Percentiles rank a stretch among this genome's conserved stretches.
phyloP scores from a whole-genome alignment of 2,888 invertebrate genomes.

The Cataglyphis rosenhaueri region DNA sequence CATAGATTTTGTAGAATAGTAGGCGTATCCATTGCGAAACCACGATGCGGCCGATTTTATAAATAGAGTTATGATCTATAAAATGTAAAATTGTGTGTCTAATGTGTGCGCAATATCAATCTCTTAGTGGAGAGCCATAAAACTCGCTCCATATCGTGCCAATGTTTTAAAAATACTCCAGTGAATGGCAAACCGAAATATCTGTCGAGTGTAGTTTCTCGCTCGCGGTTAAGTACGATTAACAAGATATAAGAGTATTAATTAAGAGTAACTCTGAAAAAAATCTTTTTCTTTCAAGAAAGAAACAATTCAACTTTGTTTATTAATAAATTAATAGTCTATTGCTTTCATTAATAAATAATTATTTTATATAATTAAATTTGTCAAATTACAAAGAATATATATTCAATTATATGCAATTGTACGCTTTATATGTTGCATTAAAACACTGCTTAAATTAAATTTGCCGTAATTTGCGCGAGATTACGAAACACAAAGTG shows the following conservation, averaged over 20 bases:
- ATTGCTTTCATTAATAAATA: not conserved
- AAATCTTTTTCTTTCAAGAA: not conserved
- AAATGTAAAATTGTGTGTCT: slow-evolving; percentile 27
- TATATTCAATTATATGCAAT: not conserved
- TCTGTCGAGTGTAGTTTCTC: not conserved
- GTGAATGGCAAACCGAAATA: slow-evolving; percentile 26
- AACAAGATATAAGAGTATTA: too few relatives aligned
- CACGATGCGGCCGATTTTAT: not conserved
- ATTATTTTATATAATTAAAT: not conserved
- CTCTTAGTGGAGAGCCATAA: not conserved
- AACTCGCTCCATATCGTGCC: not conserved
- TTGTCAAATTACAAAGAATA: not conserved
- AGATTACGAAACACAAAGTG: not conserved
- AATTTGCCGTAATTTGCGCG: slow-evolving; percentile 3
- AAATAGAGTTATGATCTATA: slow-evolving; percentile 31
- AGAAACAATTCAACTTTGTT: too few relatives aligned
- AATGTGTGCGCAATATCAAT: not conserved
- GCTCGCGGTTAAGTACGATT: not conserved
- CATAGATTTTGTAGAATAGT: slow-evolving; percentile 28
- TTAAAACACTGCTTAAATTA: not conserved
- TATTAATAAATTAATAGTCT: not conserved
- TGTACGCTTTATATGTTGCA: too few relatives aligned
- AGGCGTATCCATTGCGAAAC: slow-evolving; percentile 31
- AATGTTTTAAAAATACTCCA: slow-evolving; percentile 32
- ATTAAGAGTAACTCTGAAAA: not conserved